A percentile compares a stretch with the other conserved stretches of the same genome.
Evolutionary conservation across 2,888 invertebrate genomes (phyloP).

Genomic region (Cecidostiba fungosa): DNA sequence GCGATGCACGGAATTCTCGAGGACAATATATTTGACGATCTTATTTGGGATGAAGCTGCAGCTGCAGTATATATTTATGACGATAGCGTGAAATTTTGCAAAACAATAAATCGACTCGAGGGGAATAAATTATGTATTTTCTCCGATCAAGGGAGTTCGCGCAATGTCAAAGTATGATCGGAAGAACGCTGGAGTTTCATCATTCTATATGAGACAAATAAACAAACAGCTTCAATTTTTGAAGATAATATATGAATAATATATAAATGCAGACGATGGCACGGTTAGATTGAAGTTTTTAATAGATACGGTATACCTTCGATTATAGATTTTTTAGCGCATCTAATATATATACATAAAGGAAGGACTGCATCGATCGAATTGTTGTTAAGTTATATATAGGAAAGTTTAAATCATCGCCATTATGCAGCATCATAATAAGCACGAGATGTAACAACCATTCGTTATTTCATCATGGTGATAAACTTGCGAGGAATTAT

Average conservation of each 20-base stretch:
- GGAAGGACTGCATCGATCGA: neutral
- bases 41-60: too few species aligned
- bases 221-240: constrained; percentile 43
- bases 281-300: too few species aligned
- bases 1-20: too few species aligned
- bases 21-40: too few species aligned
- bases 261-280: too few species aligned
- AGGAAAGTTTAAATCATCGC: neutral
- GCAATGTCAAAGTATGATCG: constrained; percentile 46
- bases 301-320: too few species aligned
- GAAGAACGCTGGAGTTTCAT: constrained; percentile 50
- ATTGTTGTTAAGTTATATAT: neutral
- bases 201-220: constrained; percentile 49
- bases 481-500: neutral
- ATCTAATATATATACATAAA: too few species aligned
- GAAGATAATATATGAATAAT: constrained; percentile 35
- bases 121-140: neutral
- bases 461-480: neutral
- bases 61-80: neutral
- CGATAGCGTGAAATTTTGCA: neutral
- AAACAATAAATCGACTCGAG: neutral
- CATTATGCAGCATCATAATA: neutral
- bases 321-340: too few species aligned
- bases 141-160: neutral
- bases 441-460: neutral